These are phyloP conservation scores for Onychostoma macrolepis DNA, from an alignment of 2,113 vertebrate species.

Conservation along the genomic window DNA sequence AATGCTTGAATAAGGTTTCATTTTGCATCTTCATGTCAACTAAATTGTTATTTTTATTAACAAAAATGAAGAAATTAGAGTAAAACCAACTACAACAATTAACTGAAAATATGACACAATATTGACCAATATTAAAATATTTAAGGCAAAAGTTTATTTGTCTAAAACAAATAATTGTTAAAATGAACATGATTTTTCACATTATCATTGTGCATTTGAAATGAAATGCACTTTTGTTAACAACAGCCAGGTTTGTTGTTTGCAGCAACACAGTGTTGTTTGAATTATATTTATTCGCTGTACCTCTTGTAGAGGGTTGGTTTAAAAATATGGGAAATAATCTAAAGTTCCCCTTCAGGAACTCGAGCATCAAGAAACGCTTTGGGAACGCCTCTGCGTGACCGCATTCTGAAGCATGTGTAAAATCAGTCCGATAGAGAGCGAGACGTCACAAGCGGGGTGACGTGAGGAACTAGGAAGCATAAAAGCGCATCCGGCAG, in stretches of 20 bases:
- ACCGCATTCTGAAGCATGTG: too few relatives aligned
- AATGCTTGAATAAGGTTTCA: neutral
- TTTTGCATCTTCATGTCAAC: neutral
- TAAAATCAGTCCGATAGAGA: too few relatives aligned
- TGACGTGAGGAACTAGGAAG: too few relatives aligned
- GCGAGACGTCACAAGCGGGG: too few relatives aligned
- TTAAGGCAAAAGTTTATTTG: neutral
- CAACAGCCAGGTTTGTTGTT: neutral
- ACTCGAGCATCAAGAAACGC: too few relatives aligned
- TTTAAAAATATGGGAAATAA: neutral
- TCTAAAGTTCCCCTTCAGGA: too few relatives aligned
- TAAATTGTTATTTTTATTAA: neutral
- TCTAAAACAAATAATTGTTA: neutral
- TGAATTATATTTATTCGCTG: neutral
- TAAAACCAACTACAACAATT: too few relatives aligned
- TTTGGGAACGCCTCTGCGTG: too few relatives aligned
- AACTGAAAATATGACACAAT: too few relatives aligned
- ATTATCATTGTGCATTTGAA: neutral
- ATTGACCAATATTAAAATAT: too few relatives aligned
- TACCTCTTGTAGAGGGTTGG: neutral
- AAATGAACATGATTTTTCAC: neutral
- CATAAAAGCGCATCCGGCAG: too few relatives aligned
- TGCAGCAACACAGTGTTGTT: neutral
- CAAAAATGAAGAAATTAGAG: too few relatives aligned
- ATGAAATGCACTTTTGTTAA: neutral